Evolutionary conservation across 2,113 vertebrate species (phyloP).

Genomic region (Gnathonemus echidnorhynchus): DNA sequence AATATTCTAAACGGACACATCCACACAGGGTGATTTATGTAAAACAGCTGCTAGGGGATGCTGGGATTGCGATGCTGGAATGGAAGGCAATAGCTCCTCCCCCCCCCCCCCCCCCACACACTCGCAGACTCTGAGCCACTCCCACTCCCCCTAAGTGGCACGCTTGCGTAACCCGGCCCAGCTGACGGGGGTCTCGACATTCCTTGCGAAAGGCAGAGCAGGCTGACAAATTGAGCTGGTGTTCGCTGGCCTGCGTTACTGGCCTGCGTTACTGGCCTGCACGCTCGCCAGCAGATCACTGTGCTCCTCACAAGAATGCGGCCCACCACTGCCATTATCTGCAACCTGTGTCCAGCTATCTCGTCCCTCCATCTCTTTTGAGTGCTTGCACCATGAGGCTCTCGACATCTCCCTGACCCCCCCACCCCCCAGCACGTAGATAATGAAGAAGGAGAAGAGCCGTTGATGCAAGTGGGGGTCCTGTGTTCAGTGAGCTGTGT

Average conservation of each 20-base stretch:
- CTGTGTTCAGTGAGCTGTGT: background rate
- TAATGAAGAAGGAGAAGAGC: background rate
- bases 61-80: slow-evolving; percentile 20
- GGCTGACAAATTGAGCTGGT: slow-evolving; percentile 48
- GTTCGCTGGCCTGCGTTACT: slow-evolving; percentile 28
- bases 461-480: background rate
- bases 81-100: background rate
- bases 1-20: background rate
- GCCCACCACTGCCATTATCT: slow-evolving; percentile 46
- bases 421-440: slow-evolving; percentile 1
- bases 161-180: background rate
- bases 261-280: slow-evolving; percentile 15
- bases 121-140: background rate
- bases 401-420: background rate
- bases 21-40: background rate
- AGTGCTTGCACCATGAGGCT: slow-evolving; percentile 22
- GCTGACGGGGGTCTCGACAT: slow-evolving; percentile 9
- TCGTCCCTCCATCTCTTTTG: slow-evolving; percentile 49
- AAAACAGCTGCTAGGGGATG: slow-evolving; percentile 26
- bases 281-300: slow-evolving; percentile 51
- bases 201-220: slow-evolving; percentile 6
- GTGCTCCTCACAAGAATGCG: slow-evolving; percentile 41
- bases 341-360: slow-evolving; percentile 48
- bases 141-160: slow-evolving; percentile 16
- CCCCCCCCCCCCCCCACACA: background rate